A percentile compares a stretch with the other conserved stretches of the same genome.
phyloP scores from a whole-genome alignment of 2,797 vertebrate species.

The Gobionotothen gibberifrons region DNA sequence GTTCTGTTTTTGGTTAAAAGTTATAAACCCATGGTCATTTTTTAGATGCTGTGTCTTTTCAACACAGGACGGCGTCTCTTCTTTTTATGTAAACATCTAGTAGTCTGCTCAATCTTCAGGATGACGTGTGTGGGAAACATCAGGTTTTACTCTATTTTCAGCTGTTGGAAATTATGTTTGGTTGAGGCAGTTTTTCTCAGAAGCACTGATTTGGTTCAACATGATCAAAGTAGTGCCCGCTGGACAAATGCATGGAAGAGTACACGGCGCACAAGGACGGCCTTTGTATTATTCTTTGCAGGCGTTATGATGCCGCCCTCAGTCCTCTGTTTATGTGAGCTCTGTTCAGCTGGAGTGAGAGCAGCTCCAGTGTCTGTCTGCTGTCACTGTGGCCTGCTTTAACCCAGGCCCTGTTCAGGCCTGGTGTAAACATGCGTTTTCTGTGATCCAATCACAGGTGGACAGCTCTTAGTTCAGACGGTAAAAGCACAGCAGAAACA shows the following conservation, averaged over 20 bases:
- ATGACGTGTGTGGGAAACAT: constrained; percentile 19
- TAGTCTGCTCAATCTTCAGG: neutral
- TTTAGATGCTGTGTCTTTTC: neutral
- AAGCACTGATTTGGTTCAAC: constrained; percentile 19
- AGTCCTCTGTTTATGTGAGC: constrained; percentile 17
- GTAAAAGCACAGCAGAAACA: too few relatives aligned
- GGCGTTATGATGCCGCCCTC: constrained; percentile 7
- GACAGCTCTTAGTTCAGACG: too few relatives aligned
- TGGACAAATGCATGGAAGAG: constrained; percentile 3
- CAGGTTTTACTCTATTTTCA: constrained; percentile 20
- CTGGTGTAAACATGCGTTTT: too few relatives aligned
- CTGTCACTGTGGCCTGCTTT: constrained; percentile 16
- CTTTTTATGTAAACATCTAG: neutral
- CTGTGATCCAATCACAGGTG: too few relatives aligned
- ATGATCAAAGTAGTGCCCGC: constrained; percentile 18
- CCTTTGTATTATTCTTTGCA: constrained; percentile 22
- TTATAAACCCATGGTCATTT: neutral
- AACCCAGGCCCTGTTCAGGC: neutral
- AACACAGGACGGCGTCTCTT: neutral
- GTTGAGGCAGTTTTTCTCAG: constrained; percentile 14
- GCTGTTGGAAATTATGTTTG: constrained; percentile 26
- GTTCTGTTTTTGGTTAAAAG: constrained; percentile 9
- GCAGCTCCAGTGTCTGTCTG: constrained; percentile 2
- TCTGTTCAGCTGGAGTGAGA: constrained; percentile 18
- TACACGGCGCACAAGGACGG: constrained; percentile 16